Evolutionary conservation across 1,140 invertebrate genomes (phyloP).

Genomic region (Scaptomyza montana): DNA sequence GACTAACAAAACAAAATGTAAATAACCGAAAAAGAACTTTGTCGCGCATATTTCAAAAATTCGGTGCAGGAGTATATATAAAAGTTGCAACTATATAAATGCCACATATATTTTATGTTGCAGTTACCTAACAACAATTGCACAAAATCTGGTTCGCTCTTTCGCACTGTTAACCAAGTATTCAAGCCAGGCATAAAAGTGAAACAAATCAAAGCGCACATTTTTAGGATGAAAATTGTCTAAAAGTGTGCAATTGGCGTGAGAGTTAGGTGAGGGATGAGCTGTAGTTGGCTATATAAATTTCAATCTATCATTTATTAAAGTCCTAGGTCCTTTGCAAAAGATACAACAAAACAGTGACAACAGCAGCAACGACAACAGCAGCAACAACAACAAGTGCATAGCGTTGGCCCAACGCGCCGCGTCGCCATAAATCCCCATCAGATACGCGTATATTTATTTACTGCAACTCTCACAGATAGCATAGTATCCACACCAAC

Average conservation of each 20-base stretch:
- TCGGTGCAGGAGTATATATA: constrained; percentile 24
- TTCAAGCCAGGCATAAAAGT: constrained; percentile 20
- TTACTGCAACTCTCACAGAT: constrained; percentile 74
- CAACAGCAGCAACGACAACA: constrained; percentile 5
- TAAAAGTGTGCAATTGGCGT: constrained; percentile 58
- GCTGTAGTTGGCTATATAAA: constrained; percentile 67
- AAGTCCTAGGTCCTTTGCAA: constrained; percentile 70
- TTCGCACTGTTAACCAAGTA: background rate
- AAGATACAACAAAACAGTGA: constrained; percentile 30
- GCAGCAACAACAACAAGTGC: constrained; percentile 40
- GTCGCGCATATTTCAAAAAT: constrained; percentile 32
- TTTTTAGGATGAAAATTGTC: constrained; percentile 55
- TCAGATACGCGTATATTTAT: constrained; percentile 82
- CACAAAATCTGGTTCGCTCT: constrained; percentile 19
- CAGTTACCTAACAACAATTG: constrained; percentile 58
- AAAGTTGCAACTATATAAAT: constrained; percentile 46
- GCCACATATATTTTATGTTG: constrained; percentile 29
- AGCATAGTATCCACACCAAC: constrained; percentile 29
- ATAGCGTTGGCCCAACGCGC: constrained; percentile 44
- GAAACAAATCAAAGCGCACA: constrained; percentile 51
- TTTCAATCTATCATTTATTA: constrained; percentile 82
- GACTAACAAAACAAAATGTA: background rate
- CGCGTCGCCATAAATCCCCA: constrained; percentile 75
- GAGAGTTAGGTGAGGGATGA: background rate
- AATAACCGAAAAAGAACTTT: constrained; percentile 6